Percentiles rank a stretch among this genome's conserved stretches.
phyloP scores from a whole-genome alignment of 2,797 vertebrate species.

The Linurgus olivaceus region DNA sequence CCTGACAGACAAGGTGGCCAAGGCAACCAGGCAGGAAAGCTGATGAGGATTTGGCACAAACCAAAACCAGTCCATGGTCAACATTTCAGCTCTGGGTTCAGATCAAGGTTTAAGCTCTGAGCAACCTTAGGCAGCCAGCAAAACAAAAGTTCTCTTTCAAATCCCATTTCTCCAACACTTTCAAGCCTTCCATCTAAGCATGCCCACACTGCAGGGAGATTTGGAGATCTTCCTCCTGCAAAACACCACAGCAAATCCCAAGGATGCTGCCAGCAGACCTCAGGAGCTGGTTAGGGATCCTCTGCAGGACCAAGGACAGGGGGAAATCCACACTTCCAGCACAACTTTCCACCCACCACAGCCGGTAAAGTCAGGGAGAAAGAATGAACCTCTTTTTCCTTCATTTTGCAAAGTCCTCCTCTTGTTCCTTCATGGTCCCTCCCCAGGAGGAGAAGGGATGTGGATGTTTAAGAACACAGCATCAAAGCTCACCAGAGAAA shows the following conservation, averaged over 20 bases:
- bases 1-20: not conserved
- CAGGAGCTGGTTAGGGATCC: not conserved
- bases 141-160: not conserved
- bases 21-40: not conserved
- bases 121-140: not conserved
- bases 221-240: not conserved
- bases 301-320: conserved; percentile 52
- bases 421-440: not conserved
- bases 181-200: not conserved
- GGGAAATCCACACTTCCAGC: not conserved
- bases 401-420: not conserved
- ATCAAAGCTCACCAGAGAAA: not conserved
- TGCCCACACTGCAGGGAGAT: not conserved
- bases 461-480: rapidly evolving
- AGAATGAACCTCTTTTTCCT: not conserved
- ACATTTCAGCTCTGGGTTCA: not conserved
- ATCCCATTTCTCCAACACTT: not conserved
- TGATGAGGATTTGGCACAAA: not conserved
- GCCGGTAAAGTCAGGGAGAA: rapidly evolving
- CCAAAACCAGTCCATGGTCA: not conserved
- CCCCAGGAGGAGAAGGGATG: not conserved
- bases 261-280: not conserved
- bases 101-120: not conserved
- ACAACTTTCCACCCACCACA: not conserved
- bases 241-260: not conserved